Base-by-base conservation (phyloP, 2,113 vertebrate species). In the Pelobates fuscus region DNA sequence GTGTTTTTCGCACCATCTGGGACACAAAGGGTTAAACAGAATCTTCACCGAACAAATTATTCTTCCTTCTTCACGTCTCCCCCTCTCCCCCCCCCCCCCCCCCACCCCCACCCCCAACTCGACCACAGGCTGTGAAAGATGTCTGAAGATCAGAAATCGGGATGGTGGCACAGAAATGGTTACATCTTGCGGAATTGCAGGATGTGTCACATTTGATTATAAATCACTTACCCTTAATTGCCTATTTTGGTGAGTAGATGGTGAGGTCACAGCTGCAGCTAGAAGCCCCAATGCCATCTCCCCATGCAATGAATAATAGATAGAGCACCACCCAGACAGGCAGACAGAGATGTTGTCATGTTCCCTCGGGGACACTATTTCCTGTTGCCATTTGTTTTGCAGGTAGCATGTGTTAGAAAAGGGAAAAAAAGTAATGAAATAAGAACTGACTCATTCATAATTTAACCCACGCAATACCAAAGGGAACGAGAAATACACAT, bases 181-280 rank as follows among this genome's bases (percentile, higher is more conserved):
- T 77, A 77, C 67, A 2, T 82, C 82, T 79, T 79, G n/a, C n/a
- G n/a, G n/a, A n/a, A n/a, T n/a, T 14, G 55, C 80, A 81, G 64
- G 80, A 82, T 80, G 84, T 81, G 81, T 86, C 84, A 83, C 81
- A 80, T 82, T 82, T 86, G 87, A 86, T 87, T 87, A 87, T 83
- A 86, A 88, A 89, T 88, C 23, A 85, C 82, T 88, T 88, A 83
- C 84, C 86, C 83, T 84, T 86, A 88, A 89, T 88, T 88, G 85
- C 83, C 83, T 89, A 82, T 84, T 87, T 81, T 83, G 84, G 82
- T 87, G 87, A 88, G 84, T 84, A 84, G 86, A 85, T 82, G 86
- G 83, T 86, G 84, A 82, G 84, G 85, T 85, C 84, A 83, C 87
- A 89, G 81, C 85, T 89, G 85, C 83, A 87, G 70, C 81, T 80